Evolutionary conservation across 2,797 vertebrate species (phyloP).

Genomic region (Muraenolepis orangiensis): DNA sequence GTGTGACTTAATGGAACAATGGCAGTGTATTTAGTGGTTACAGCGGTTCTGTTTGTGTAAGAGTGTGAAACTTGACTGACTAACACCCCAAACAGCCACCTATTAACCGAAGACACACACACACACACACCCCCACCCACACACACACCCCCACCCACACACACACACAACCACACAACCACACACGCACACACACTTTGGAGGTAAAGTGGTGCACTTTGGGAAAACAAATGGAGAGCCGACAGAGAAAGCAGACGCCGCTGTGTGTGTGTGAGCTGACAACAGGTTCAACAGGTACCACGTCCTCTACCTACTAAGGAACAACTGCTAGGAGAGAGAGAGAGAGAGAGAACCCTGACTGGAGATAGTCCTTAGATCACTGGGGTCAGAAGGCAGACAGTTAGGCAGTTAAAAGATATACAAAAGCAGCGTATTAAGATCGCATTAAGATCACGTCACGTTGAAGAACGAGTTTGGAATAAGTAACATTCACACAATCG

Average conservation of each 20-base stretch:
- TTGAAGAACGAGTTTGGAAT: slow-evolving; percentile 56
- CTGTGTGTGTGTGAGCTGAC: background rate
- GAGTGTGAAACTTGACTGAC: too few species aligned
- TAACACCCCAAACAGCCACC: too few species aligned
- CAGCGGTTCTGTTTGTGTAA: too few species aligned
- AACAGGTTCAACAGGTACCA: background rate
- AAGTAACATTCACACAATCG: slow-evolving; percentile 50
- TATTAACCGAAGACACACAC: background rate
- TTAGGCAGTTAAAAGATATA: slow-evolving; percentile 35
- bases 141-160: slow-evolving; percentile 1
- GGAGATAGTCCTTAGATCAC: slow-evolving; percentile 34
- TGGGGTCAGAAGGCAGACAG: slow-evolving; percentile 33
- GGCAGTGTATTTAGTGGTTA: too few species aligned
- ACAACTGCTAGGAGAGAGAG: background rate
- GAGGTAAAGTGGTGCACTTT: background rate
- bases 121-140: slow-evolving; percentile 12
- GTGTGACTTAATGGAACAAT: too few species aligned
- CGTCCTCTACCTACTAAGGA: background rate
- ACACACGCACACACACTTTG: slow-evolving; percentile 12
- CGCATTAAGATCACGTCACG: slow-evolving; percentile 45
- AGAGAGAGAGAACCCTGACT: slow-evolving; percentile 15
- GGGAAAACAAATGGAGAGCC: background rate
- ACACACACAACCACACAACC: slow-evolving; percentile 8
- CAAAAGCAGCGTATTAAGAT: slow-evolving; percentile 56
- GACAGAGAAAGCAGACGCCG: background rate